Base-by-base conservation (phyloP, 2,797 vertebrate species). In the Hydrolagus colliei region DNA sequence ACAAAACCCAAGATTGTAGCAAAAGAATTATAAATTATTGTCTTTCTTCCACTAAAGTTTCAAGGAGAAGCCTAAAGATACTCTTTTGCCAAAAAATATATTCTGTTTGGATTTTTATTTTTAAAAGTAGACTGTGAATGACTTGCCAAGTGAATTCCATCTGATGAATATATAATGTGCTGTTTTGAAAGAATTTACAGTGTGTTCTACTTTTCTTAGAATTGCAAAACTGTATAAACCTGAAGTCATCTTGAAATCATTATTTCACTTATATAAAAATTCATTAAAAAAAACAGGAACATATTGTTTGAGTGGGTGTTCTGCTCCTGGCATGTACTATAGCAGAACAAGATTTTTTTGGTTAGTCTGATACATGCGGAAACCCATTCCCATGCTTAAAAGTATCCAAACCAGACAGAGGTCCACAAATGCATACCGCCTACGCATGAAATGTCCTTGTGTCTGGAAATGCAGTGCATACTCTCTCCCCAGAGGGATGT, bases 181-280 rank as follows among this genome's bases (percentile, higher is more conserved):
- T 12, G 20, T 13, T 61, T 22, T 27, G 78, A 14, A 65, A 27
- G 27, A 67, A 59, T 52, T 76, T 82, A 77, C 68, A 76, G 61
- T 22, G 59, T n/a, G 73, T 73, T 63, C 12, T 16, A 18, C 73
- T 77, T 18, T 76, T 84, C 87, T 35, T 71, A 68, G 78, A 82
- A 87, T 14, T 13, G 77, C 41, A 13, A 73, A 67, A 87, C 87
- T 86, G 87, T 86, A 79, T 88, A 86, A 88, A 86, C 86, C 86
- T 88, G 76, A 86, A 88, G 87, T 89, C 92, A 92, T 91, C 91
- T 92, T 93, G 91, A 92, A 92, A 86, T 88, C 85, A 89, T 93
- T 92, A 91, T 27, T 59, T n/a, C 68, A 41, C 41, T 72, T 72
- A 59, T 67, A 72, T 27, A 79, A 80, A 86, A 89, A 73, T 79